Percentiles rank a stretch among this genome's conserved stretches.
phyloP scores from a whole-genome alignment of 2,888 invertebrate species.

The Epistrophella euchroma region DNA sequence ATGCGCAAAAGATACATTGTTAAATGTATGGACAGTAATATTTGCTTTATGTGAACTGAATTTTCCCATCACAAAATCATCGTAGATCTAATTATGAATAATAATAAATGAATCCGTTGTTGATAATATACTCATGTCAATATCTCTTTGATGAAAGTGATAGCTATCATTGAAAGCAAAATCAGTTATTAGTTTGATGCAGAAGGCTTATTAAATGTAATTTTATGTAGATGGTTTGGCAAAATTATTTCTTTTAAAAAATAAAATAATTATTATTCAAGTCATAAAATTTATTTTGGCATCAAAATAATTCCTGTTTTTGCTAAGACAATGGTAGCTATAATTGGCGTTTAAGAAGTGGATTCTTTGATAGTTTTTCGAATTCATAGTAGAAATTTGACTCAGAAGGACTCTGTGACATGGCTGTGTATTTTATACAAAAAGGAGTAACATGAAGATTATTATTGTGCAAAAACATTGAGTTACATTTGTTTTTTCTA shows the following conservation, averaged over 20 bases:
- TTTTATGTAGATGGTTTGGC: too few relatives aligned
- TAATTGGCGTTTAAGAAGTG: background rate
- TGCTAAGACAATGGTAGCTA: too few relatives aligned
- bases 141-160: too few relatives aligned
- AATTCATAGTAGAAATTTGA: background rate
- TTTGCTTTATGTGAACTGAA: conserved; percentile 17
- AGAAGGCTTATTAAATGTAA: too few relatives aligned
- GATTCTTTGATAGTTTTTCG: background rate
- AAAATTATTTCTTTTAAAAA: too few relatives aligned
- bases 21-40: conserved; percentile 6
- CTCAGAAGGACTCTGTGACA: background rate
- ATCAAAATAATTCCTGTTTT: too few relatives aligned
- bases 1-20: conserved; percentile 8
- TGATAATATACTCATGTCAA: background rate
- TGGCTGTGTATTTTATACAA: background rate
- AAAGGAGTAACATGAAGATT: background rate
- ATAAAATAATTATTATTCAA: too few relatives aligned
- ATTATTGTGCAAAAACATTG: conserved; percentile 56
- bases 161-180: too few relatives aligned
- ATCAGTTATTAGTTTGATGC: too few relatives aligned
- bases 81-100: background rate
- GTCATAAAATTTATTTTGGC: too few relatives aligned
- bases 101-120: background rate
- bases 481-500: conserved; percentile 10
- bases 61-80: background rate